These are phyloP conservation scores for Poecilia wingei DNA, from an alignment of 2,797 vertebrate species.

Conservation along the genomic window DNA sequence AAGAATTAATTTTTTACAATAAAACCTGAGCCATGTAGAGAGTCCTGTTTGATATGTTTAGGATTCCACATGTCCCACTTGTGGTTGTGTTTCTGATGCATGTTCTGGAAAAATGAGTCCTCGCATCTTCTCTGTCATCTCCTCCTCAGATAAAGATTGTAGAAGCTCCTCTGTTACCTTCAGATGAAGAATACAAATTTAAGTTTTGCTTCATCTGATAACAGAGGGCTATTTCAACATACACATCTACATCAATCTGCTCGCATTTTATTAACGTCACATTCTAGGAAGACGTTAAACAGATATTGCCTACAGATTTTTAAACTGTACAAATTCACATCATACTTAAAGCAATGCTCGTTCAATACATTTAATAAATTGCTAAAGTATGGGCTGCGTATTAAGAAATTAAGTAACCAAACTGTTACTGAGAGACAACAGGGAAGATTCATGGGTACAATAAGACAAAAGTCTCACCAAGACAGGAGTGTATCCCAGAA, in stretches of 20 bases:
- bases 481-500: slow-evolving; percentile 85
- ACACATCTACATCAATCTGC: background rate
- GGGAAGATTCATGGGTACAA: background rate
- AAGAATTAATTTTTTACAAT: background rate
- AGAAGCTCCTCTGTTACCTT: slow-evolving; percentile 84
- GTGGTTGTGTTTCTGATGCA: background rate
- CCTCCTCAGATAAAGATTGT: slow-evolving; percentile 66
- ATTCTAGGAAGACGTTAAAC: background rate
- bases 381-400: background rate
- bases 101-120: slow-evolving; percentile 73
- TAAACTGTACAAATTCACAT: background rate
- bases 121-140: slow-evolving; percentile 75
- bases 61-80: slow-evolving; percentile 15
- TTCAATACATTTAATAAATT: background rate
- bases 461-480: slow-evolving; percentile 79
- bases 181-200: background rate
- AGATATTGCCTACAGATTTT: background rate
- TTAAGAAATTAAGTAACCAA: background rate
- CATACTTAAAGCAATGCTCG: rapidly evolving
- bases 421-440: background rate
- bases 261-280: background rate
- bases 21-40: background rate
- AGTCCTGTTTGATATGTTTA: slow-evolving; percentile 3
- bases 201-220: background rate
- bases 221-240: background rate